Conservation (phyloP, 2,888 invertebrate species). For the Lithophane ornitopus region DNA sequence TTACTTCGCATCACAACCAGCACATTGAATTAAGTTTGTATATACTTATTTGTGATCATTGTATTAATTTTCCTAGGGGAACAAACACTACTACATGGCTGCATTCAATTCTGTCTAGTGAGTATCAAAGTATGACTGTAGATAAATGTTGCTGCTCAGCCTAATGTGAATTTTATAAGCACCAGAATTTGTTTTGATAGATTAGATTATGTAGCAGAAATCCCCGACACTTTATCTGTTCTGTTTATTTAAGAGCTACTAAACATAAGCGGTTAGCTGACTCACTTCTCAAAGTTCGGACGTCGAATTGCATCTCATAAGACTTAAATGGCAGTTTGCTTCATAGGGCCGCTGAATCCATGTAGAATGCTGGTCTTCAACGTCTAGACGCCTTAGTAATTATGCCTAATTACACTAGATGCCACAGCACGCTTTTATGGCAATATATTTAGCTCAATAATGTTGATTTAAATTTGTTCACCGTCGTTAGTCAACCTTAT, state of each 20-base stretch:
- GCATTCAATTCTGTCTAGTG: conserved; percentile 44
- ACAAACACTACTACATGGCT: conserved; percentile 46
- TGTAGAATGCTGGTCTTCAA: conserved; percentile 23
- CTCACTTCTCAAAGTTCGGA: conserved; percentile 39
- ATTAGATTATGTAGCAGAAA: conserved; percentile 36
- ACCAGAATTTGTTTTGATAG: conserved; percentile 35
- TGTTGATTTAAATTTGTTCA: conserved; percentile 49
- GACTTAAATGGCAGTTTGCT: conserved; percentile 25
- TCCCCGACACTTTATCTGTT: conserved; percentile 35
- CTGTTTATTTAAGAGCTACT: conserved; percentile 46
- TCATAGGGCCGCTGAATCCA: conserved; percentile 5
- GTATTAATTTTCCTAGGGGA: conserved; percentile 58
- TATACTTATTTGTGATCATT: conserved; percentile 29
- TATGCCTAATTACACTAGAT: conserved; percentile 39
- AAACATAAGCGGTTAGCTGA: conserved; percentile 39
- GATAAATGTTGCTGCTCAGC: conserved; percentile 37
- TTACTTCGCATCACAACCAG: not conserved
- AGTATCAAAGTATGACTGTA: conserved; percentile 49
- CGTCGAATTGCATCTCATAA: conserved; percentile 38
- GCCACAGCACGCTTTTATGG: conserved; percentile 34
- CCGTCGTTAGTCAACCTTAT: conserved; percentile 42
- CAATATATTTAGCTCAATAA: conserved; percentile 41
- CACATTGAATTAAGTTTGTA: conserved; percentile 21
- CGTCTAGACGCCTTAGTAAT: conserved; percentile 43
- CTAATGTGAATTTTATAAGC: conserved; percentile 20